Percentiles rank a stretch among this genome's conserved stretches.
Evolutionary conservation across 2,113 vertebrate genomes (phyloP).

Genomic region (Clupea harengus): DNA sequence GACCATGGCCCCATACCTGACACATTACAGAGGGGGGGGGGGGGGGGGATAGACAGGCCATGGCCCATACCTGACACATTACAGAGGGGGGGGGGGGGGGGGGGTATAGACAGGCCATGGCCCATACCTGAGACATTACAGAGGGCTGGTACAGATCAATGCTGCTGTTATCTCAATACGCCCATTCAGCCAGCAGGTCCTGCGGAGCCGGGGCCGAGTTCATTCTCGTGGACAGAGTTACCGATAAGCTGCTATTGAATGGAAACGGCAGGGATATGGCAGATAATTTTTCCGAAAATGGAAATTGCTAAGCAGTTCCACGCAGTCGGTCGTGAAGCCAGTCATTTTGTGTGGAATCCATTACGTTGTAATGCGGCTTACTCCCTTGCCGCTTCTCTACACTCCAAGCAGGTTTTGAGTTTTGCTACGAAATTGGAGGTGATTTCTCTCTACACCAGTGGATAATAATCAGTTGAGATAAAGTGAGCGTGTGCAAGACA

Average conservation of each 20-base stretch:
- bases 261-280: not conserved
- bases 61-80: no score
- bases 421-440: constrained; percentile 41
- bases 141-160: not conserved
- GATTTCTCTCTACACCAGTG: constrained; percentile 39
- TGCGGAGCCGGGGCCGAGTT: not conserved
- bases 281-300: constrained; percentile 18
- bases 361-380: constrained; percentile 29
- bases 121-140: not conserved
- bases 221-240: not conserved
- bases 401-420: constrained; percentile 19
- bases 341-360: constrained; percentile 19
- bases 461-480: constrained; percentile 40
- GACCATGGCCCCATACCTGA: not conserved
- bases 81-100: not conserved
- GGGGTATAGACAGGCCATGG: not conserved
- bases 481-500: not conserved
- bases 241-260: not conserved
- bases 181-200: no score
- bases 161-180: not conserved
- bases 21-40: not conserved
- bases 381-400: constrained; percentile 9
- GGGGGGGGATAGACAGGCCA: no score
- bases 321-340: not conserved
- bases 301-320: constrained; percentile 18